A percentile compares a stretch with the other conserved stretches of the same genome.
phyloP scores from a whole-genome alignment of 2,888 invertebrate genomes.

The Eupithecia abbreviata region DNA sequence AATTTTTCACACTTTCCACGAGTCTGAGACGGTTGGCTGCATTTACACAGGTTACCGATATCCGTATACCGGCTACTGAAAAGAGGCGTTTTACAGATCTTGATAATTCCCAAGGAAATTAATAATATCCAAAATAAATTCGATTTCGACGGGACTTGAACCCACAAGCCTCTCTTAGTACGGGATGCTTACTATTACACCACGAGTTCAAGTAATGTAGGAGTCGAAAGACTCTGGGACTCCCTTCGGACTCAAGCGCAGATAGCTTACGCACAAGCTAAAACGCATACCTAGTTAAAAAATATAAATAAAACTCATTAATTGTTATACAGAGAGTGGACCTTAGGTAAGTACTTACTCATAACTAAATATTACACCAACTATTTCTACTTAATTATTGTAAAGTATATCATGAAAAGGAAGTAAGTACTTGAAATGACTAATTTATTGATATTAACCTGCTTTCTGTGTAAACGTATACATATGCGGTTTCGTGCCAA shows the following conservation, averaged over 20 bases:
- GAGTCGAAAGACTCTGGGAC: too few relatives aligned
- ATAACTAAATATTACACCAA: too few relatives aligned
- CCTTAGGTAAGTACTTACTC: background rate
- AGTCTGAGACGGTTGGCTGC: slow-evolving; percentile 32
- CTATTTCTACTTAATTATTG: too few relatives aligned
- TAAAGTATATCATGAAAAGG: too few relatives aligned
- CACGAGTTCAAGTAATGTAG: too few relatives aligned
- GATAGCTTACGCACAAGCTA: too few relatives aligned
- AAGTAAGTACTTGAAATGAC: background rate
- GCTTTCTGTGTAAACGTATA: slow-evolving; percentile 8
- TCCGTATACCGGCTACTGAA: background rate
- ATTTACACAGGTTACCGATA: slow-evolving; percentile 2
- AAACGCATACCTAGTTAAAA: too few relatives aligned
- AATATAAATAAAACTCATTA: background rate
- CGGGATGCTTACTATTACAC: too few relatives aligned
- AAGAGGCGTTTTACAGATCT: background rate
- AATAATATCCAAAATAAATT: too few relatives aligned
- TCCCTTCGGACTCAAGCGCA: too few relatives aligned
- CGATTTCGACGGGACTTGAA: too few relatives aligned
- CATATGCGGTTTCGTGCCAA: slow-evolving; percentile 53
- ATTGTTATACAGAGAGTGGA: background rate
- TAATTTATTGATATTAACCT: slow-evolving; percentile 2
- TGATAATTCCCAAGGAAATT: background rate
- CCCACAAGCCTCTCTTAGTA: too few relatives aligned
- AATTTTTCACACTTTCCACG: slow-evolving; percentile 42